These are phyloP conservation scores for Setipinna tenuifilis DNA, from an alignment of 2,797 vertebrate genomes.

Conservation along the genomic window DNA sequence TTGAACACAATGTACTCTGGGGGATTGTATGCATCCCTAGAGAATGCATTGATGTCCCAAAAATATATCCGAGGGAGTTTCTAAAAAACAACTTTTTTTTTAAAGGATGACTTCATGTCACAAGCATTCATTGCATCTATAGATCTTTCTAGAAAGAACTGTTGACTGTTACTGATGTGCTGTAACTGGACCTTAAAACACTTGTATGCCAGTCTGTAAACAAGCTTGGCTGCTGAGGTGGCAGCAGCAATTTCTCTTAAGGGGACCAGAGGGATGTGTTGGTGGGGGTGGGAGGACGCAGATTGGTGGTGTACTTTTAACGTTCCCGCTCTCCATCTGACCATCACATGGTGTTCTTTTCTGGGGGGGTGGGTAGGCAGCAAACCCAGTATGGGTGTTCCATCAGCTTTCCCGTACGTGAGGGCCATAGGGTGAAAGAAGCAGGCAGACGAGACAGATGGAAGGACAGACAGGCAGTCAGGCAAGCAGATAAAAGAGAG, in stretches of 20 bases:
- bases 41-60: constrained; percentile 17
- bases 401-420: neutral
- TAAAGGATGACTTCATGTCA: constrained; percentile 5
- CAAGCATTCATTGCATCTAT: neutral
- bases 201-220: neutral
- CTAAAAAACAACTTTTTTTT: neutral
- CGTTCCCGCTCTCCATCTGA: neutral
- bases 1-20: constrained; percentile 16
- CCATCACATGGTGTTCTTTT: neutral
- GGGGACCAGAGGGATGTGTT: neutral
- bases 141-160: constrained; percentile 10
- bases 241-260: neutral
- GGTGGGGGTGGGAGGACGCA: no score
- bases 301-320: neutral
- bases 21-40: neutral
- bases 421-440: neutral
- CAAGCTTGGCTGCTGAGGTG: neutral
- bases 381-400: neutral
- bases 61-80: neutral
- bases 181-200: constrained; percentile 6
- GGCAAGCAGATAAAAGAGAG: neutral
- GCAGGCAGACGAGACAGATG: no score
- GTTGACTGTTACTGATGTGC: neutral
- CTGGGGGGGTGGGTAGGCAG: neutral
- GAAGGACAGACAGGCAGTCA: neutral